Percentiles rank a stretch among this genome's conserved stretches.
These are phyloP conservation scores for Schlechtendalia chinensis DNA, from an alignment of 1,140 invertebrate species.

Conservation along the genomic window DNA sequence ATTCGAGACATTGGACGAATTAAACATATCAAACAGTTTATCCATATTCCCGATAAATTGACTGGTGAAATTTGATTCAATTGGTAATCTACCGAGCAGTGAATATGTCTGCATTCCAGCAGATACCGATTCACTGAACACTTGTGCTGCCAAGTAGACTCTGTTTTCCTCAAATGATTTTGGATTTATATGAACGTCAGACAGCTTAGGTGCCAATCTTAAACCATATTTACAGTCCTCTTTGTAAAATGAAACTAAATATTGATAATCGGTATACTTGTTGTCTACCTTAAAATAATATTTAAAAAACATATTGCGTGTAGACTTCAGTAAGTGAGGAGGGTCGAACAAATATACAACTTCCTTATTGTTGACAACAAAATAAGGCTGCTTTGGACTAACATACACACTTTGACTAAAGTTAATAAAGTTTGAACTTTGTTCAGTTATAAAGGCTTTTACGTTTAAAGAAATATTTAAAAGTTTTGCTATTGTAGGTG, in stretches of 20 bases:
- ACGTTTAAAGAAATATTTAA: slow-evolving; percentile 18
- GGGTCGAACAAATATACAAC: slow-evolving; percentile 8
- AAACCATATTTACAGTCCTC: background rate
- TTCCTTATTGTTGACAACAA: background rate
- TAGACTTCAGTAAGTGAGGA: background rate
- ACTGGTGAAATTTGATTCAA: background rate
- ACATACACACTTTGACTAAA: slow-evolving; percentile 14
- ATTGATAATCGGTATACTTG: background rate
- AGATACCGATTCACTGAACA: background rate
- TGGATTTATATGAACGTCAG: background rate
- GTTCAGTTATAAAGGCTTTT: background rate
- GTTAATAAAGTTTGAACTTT: slow-evolving; percentile 5
- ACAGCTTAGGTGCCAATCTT: background rate
- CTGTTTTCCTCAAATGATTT: background rate
- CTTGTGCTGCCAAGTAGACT: background rate
- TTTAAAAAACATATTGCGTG: slow-evolving; percentile 4
- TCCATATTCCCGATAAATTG: background rate
- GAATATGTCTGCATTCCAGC: background rate
- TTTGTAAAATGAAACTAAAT: background rate
- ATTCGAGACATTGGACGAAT: background rate
- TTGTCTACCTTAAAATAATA: background rate
- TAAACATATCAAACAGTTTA: slow-evolving; percentile 24
- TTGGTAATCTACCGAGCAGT: background rate
- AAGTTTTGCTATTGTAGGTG: background rate
- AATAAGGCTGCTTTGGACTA: slow-evolving; percentile 3